Percentiles rank a stretch among this genome's conserved stretches.
phyloP scores from a whole-genome alignment of 2,797 vertebrate genomes.

The Pseudochromis fuscus region DNA sequence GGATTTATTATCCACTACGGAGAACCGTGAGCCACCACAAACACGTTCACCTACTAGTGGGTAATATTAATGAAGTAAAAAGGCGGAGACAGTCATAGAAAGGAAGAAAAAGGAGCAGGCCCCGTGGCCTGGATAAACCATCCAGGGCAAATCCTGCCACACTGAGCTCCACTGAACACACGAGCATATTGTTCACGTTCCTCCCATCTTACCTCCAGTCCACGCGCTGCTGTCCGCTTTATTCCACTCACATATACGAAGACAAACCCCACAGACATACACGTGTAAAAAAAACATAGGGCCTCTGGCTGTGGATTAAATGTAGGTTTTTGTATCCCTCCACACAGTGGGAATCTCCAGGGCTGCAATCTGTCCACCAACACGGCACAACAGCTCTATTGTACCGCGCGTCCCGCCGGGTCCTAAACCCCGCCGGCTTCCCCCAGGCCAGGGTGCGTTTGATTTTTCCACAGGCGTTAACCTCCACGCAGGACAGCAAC shows the following conservation, averaged over 20 bases:
- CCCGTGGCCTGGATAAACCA: constrained; percentile 76
- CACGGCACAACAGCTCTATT: constrained; percentile 94
- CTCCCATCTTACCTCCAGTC: constrained; percentile 80
- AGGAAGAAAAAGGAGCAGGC: constrained; percentile 60
- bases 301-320: not conserved
- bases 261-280: not conserved
- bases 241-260: constrained; percentile 15
- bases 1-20: rapidly evolving
- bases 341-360: constrained; percentile 77
- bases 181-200: constrained; percentile 79
- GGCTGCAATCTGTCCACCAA: constrained; percentile 76
- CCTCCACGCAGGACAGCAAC: not conserved
- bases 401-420: constrained; percentile 88
- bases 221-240: constrained; percentile 43
- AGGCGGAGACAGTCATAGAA: not conserved
- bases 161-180: constrained; percentile 70
- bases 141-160: constrained; percentile 76
- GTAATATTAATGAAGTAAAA: rapidly evolving
- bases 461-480: constrained; percentile 41
- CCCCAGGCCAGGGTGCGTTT: constrained; percentile 67
- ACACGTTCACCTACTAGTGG: rapidly evolving
- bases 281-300: not conserved
- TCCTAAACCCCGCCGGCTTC: constrained; percentile 89
- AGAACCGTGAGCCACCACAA: rapidly evolving
- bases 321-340: constrained; percentile 48